Base-by-base conservation (phyloP, 2,113 vertebrate species). In the Chroicocephalus ridibundus region DNA sequence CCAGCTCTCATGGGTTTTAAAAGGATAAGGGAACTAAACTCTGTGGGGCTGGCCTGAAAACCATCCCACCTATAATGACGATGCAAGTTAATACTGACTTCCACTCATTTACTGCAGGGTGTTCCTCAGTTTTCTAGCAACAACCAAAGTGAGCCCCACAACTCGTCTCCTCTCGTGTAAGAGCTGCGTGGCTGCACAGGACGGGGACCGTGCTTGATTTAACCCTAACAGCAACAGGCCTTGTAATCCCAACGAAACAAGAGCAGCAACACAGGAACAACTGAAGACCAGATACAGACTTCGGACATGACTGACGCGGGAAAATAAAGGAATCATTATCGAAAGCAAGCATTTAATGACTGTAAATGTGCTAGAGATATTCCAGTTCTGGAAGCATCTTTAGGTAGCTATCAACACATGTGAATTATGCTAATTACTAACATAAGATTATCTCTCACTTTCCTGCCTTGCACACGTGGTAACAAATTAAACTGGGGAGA, bases 51-150 rank as follows among this genome's bases (percentile, higher is more conserved):
- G n/a, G 9, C 12, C 24, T 40, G n/a, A 70, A 54, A 80, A 81
- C 40, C 44, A 15, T 6, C 31, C 62, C 3, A 0, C 25, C 47
- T 34, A 0, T 11, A 51, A 16, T 0, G 0, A 24, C 6, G 34
- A 20, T 10, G 19, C 38, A 6, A 16, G 19, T 24, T 34, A 29
- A 22, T 5, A 14, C 8, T 11, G 34, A 60, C 20, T 60, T 34
- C 21, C 20, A n/a, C 51, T 44, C 25, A 10, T 18, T 38, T 26
- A 55, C 36, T 10, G 27, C 29, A 46, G 47, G 9, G 24, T 0
- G 1, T 10, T 20, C 32, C 58, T 44, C 2, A 0, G n/a, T 6
- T 38, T 52, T 81, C 46, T 13, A 31, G 44, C 55, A 82, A 44
- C 26, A 55, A 21, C 57, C 54, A 47, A 62, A 27, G 34, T 4